These are phyloP conservation scores for Drosophila ogumai DNA, from an alignment of 1,140 invertebrate species.

Conservation along the genomic window DNA sequence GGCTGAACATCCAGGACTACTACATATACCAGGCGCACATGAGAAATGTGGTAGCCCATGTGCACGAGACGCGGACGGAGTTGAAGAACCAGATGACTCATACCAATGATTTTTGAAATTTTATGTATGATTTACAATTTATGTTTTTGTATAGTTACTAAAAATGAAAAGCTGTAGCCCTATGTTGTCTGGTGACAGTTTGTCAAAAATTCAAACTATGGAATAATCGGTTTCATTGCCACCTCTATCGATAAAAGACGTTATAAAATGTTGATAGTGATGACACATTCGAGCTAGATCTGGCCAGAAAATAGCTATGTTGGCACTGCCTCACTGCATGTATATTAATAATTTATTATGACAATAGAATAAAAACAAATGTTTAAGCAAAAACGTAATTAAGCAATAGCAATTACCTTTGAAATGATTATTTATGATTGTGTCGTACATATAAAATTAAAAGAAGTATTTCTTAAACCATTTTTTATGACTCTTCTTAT, in stretches of 20 bases:
- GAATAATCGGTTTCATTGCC: background rate
- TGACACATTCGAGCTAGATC: background rate
- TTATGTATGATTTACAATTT: background rate
- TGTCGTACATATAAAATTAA: no score
- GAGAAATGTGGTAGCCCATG: conserved; percentile 53
- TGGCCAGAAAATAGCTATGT: no score
- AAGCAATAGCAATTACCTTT: no score
- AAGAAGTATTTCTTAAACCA: no score
- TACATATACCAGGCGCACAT: conserved; percentile 67
- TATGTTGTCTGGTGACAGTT: background rate
- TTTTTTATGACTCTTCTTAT: no score
- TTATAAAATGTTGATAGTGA: background rate
- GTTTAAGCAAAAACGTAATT: no score
- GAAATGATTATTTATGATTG: no score
- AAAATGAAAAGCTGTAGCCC: background rate
- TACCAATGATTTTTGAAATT: background rate
- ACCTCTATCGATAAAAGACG: background rate
- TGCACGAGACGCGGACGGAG: conserved; percentile 51
- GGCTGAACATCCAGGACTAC: conserved; percentile 73
- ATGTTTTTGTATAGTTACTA: background rate
- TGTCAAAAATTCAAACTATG: background rate
- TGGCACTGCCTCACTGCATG: no score
- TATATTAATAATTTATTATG: no score
- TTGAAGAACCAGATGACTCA: conserved; percentile 34
- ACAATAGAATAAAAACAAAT: no score